Evolutionary conservation across 2,113 vertebrate genomes (phyloP).

Genomic region (Cololabis saira): DNA sequence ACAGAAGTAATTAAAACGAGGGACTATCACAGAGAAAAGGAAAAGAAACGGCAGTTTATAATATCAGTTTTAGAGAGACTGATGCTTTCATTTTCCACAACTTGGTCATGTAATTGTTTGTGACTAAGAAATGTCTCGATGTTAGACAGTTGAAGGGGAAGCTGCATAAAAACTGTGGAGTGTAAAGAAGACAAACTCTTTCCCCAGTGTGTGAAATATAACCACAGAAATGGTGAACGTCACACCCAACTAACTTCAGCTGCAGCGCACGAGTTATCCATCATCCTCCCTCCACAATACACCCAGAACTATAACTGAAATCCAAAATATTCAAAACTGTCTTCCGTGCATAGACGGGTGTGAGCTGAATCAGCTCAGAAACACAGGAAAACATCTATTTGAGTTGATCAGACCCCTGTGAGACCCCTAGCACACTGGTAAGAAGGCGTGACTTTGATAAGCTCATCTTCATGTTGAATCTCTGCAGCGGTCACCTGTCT

Average conservation of each 20-base stretch:
- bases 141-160: not conserved
- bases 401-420: not conserved
- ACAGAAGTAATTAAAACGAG: conserved; percentile 37
- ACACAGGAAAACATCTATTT: not conserved
- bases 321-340: not conserved
- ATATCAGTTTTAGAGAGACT: conserved; percentile 9
- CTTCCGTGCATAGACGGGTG: not conserved
- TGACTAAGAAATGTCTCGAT: conserved; percentile 4
- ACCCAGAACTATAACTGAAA: not conserved
- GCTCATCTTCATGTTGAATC: conserved; percentile 11
- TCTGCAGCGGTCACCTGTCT: conserved; percentile 61
- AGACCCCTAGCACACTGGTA: not conserved
- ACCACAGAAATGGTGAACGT: not conserved
- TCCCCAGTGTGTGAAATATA: conserved; percentile 16
- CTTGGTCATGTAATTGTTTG: conserved; percentile 10
- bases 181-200: not conserved
- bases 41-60: not conserved
- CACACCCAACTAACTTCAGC: not conserved
- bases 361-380: not conserved
- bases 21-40: conserved; percentile 70
- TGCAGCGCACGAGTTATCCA: not conserved
- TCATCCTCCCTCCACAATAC: not conserved
- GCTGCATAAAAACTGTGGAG: not conserved
- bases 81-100: not conserved
- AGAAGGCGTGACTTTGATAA: not conserved